Evolutionary conservation across 2,797 vertebrate species (phyloP).

Genomic region (Sebastes goodei): DNA sequence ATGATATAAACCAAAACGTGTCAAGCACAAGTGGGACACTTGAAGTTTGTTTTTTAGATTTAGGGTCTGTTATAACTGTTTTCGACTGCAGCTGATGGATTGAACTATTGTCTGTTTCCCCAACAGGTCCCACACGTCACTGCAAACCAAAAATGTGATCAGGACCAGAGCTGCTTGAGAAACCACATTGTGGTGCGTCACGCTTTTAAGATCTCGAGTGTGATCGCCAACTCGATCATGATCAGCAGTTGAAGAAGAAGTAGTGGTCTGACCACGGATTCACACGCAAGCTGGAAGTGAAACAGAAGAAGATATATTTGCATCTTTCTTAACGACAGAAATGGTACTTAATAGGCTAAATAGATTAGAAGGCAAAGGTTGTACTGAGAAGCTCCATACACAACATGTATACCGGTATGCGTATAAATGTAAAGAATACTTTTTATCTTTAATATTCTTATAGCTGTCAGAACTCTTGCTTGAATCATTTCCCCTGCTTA

Average conservation of each 20-base stretch:
- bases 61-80: neutral
- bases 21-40: neutral
- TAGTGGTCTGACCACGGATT: neutral
- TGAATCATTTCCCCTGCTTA: neutral
- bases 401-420: neutral
- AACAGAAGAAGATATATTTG: neutral
- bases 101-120: neutral
- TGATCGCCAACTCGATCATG: neutral
- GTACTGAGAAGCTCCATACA: neutral
- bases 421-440: neutral
- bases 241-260: neutral
- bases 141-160: neutral
- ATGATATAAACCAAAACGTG: neutral
- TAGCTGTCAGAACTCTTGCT: neutral
- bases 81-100: neutral
- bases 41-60: too few relatives aligned
- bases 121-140: neutral
- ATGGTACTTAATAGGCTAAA: neutral
- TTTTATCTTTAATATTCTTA: neutral
- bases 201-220: neutral
- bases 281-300: neutral
- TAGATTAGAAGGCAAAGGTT: neutral
- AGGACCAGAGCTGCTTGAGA: neutral
- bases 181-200: neutral
- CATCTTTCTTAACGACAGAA: neutral